Conservation (phyloP, 2,888 invertebrate genomes). For the Cistogaster globosa region DNA sequence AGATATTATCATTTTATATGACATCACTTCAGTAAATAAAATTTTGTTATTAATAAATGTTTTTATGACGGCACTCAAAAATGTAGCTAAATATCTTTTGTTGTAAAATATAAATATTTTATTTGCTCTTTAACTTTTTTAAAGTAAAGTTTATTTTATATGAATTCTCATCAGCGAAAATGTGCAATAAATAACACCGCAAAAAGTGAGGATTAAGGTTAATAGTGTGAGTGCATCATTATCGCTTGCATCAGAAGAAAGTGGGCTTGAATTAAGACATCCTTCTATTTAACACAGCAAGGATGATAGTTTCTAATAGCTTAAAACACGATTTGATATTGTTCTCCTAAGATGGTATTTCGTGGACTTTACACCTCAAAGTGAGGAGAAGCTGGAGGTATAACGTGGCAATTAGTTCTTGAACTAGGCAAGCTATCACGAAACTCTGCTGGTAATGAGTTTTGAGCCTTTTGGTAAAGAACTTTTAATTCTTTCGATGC, state of each 20-base stretch:
- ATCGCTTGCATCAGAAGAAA: conserved; percentile 55
- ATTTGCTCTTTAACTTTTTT: no score
- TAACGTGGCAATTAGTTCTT: conserved; percentile 54
- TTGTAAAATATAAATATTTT: no score
- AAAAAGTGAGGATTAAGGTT: no score
- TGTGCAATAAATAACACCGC: no score
- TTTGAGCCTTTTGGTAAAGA: conserved; percentile 27
- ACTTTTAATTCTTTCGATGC: conserved; percentile 48
- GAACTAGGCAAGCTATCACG: conserved; percentile 4
- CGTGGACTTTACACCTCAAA: conserved; percentile 67
- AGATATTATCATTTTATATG: no score
- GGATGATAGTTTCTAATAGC: conserved; percentile 54
- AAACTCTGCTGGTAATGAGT: conserved; percentile 28
- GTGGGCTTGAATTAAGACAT: conserved; percentile 55
- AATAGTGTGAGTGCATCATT: conserved; percentile 51
- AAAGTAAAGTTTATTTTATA: no score
- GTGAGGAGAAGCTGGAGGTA: conserved; percentile 60
- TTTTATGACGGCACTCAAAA: no score
- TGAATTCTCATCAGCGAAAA: no score
- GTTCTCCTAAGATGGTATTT: conserved; percentile 61
- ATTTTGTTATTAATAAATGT: no score
- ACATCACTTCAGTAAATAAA: no score
- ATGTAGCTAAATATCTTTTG: no score
- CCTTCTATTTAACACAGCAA: conserved; percentile 49
- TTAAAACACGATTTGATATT: conserved; percentile 30